phyloP scores from a whole-genome alignment of 2,113 vertebrate species.

The Poeciliopsis prolifica region DNA sequence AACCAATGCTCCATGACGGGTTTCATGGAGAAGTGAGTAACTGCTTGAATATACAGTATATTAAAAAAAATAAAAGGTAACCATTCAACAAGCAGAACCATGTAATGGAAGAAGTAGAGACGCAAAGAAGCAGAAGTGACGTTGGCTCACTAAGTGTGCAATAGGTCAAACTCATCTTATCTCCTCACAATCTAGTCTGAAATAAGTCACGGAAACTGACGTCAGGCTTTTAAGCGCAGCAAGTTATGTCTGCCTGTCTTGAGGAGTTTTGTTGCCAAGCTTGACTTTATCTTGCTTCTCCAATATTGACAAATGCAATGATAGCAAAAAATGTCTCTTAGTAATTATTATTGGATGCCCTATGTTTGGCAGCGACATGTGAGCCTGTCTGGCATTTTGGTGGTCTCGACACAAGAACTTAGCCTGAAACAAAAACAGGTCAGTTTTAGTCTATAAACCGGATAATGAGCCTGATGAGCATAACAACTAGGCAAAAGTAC shows the following conservation, averaged over 20 bases:
- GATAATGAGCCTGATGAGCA: no score
- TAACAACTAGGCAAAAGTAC: no score
- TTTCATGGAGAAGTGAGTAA: constrained; percentile 64
- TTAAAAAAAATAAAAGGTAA: constrained; percentile 7
- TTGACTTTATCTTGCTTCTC: not conserved
- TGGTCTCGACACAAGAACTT: no score
- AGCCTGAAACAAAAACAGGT: no score
- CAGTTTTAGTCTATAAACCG: no score
- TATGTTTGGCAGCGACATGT: no score
- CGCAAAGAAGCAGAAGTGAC: constrained; percentile 15
- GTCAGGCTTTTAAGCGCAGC: not conserved
- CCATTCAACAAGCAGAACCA: constrained; percentile 34
- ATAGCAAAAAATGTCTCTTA: not conserved
- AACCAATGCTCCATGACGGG: constrained; percentile 32
- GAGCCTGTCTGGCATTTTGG: no score
- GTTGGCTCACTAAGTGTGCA: constrained; percentile 7
- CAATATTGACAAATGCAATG: not conserved
- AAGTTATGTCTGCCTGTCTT: not conserved
- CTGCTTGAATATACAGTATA: not conserved
- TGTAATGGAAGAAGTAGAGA: constrained; percentile 49
- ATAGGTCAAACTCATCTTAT: not conserved
- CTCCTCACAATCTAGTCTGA: constrained; percentile 20
- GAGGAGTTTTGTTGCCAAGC: not conserved
- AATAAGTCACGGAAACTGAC: constrained; percentile 22
- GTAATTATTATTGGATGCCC: not conserved